phyloP scores from a whole-genome alignment of 2,113 vertebrate genomes.

The Rhinopomastus cyanomelas region DNA sequence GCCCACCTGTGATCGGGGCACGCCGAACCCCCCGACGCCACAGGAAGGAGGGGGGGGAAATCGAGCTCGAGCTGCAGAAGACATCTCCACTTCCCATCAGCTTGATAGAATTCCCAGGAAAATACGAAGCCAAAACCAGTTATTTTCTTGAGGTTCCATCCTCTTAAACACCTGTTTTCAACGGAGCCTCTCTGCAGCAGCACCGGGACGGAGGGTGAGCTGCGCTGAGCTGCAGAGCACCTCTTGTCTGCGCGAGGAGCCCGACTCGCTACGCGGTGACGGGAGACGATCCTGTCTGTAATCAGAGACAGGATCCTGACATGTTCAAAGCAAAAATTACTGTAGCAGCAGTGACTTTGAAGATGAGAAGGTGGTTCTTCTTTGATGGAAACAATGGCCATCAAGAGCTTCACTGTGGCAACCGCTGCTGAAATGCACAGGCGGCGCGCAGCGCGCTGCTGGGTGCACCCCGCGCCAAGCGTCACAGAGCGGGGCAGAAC shows the following conservation, averaged over 20 bases:
- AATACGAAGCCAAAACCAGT: conserved; percentile 30
- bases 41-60: no score
- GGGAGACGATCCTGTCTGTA: conserved; percentile 45
- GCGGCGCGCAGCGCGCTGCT: background rate
- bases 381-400: conserved; percentile 26
- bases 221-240: conserved; percentile 21
- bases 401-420: conserved; percentile 3
- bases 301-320: conserved; percentile 55
- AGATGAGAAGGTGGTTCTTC: background rate
- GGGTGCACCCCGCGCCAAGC: background rate
- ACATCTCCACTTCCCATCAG: background rate
- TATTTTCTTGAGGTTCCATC: conserved; percentile 49
- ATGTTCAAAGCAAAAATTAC: conserved; percentile 24
- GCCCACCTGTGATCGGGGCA: no score
- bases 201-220: background rate
- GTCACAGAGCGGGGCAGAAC: background rate
- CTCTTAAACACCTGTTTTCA: conserved; percentile 54
- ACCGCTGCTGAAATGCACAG: background rate
- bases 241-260: background rate
- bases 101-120: conserved; percentile 18
- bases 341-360: conserved; percentile 28
- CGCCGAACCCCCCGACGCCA: no score
- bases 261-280: conserved; percentile 21
- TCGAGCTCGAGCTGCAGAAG: background rate
- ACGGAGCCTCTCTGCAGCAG: background rate